Conservation (phyloP, 2,888 invertebrate genomes). For the Acanthoscelides obtectus region DNA sequence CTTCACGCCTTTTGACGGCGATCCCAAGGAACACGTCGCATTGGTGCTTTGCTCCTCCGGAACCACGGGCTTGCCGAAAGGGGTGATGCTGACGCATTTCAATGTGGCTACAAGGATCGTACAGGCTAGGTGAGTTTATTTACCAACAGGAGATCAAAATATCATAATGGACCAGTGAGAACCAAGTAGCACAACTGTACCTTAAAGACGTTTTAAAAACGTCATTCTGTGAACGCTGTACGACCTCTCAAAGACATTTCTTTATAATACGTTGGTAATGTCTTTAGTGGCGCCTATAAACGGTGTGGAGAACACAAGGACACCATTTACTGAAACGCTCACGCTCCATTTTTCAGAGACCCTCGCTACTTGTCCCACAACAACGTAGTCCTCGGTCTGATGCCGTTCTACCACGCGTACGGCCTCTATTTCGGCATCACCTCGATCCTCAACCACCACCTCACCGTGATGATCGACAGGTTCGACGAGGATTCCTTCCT, state of each 20-base stretch:
- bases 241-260: no score
- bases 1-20: constrained; percentile 20
- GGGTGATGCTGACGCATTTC: constrained; percentile 58
- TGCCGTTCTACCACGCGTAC: constrained; percentile 35
- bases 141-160: no score
- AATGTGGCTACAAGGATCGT: constrained; percentile 39
- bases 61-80: constrained; percentile 65
- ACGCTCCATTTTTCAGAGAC: constrained; percentile 17
- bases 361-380: constrained; percentile 17
- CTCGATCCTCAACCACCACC: constrained; percentile 22
- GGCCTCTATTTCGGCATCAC: constrained; percentile 28
- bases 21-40: constrained; percentile 31
- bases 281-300: no score
- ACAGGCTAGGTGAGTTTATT: constrained; percentile 12
- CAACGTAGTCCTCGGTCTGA: constrained; percentile 22
- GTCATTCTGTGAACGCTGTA: no score
- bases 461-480: constrained; percentile 27
- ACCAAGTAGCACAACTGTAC: no score
- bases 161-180: no score
- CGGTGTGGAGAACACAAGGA: no score
- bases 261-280: no score
- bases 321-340: no score
- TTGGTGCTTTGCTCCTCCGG: constrained; percentile 60
- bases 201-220: no score
- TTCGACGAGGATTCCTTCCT: constrained; percentile 55